Conservation (phyloP, 2,113 vertebrate species). For the Perca schrenkii region DNA sequence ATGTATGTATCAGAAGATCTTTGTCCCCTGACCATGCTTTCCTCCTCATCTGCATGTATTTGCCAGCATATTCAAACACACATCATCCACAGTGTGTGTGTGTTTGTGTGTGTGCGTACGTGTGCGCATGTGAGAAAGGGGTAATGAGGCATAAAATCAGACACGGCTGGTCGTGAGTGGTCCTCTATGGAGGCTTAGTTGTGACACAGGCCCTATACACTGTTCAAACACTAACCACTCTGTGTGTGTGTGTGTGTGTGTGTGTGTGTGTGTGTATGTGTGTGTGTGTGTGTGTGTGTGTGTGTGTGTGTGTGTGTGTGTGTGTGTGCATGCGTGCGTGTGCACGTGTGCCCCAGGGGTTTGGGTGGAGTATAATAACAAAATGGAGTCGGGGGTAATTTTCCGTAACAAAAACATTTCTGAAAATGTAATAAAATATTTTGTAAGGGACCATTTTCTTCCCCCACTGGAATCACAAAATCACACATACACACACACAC, state of each 20-base stretch:
- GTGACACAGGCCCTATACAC: slow-evolving; percentile 32
- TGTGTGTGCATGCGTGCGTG: slow-evolving; percentile 9
- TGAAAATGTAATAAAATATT: background rate
- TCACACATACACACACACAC: background rate
- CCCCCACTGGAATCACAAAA: no score
- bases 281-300: no score
- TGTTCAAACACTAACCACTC: slow-evolving; percentile 37
- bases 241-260: slow-evolving; percentile 6
- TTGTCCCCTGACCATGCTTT: background rate
- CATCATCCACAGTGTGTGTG: slow-evolving; percentile 11
- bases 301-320: slow-evolving; percentile 23
- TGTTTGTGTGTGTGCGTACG: slow-evolving; percentile 14
- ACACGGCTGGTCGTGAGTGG: slow-evolving; percentile 41
- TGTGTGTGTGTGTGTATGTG: no score
- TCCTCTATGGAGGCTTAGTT: slow-evolving; percentile 48
- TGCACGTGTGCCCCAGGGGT: background rate
- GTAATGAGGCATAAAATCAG: slow-evolving; percentile 61
- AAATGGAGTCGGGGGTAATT: background rate
- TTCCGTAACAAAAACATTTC: background rate
- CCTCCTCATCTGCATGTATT: slow-evolving; percentile 15
- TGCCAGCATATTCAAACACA: slow-evolving; percentile 24
- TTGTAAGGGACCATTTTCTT: background rate
- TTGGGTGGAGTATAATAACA: background rate
- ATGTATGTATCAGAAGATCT: background rate
- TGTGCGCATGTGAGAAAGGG: background rate